Evolutionary conservation across 2,888 invertebrate species (phyloP).

Genomic region (Phlogophora meticulosa): DNA sequence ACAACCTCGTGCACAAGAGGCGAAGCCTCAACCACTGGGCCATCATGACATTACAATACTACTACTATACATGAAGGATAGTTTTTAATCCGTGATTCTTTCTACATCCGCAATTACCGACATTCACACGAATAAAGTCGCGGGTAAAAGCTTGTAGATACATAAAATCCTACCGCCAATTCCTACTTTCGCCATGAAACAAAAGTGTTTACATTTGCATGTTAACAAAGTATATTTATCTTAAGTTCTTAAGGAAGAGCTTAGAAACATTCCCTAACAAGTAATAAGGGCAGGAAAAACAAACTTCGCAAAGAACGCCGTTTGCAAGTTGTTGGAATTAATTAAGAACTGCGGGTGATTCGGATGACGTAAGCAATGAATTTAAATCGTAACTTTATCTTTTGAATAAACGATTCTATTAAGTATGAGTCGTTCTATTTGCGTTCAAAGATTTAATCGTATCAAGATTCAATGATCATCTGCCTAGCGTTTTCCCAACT

Average conservation of each 20-base stretch:
- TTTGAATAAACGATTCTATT: constrained; percentile 29
- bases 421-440: background rate
- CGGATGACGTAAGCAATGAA: constrained; percentile 46
- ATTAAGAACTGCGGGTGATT: constrained; percentile 44
- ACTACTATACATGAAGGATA: no score
- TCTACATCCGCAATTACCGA: no score
- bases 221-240: constrained; percentile 46
- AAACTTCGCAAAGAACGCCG: constrained; percentile 41
- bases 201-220: constrained; percentile 45
- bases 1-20: no score
- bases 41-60: no score
- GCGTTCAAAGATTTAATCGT: background rate
- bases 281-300: constrained; percentile 32
- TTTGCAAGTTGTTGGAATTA: constrained; percentile 53
- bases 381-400: constrained; percentile 30
- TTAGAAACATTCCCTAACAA: constrained; percentile 24
- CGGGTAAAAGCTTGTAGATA: no score
- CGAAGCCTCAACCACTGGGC: no score
- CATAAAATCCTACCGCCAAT: background rate
- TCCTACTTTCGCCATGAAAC: constrained; percentile 22
- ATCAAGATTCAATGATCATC: background rate
- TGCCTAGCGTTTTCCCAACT: no score
- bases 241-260: constrained; percentile 40
- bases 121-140: no score
- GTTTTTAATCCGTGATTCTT: no score